Conservation (phyloP, 2,888 invertebrate species). For the Noctua fimbriata region DNA sequence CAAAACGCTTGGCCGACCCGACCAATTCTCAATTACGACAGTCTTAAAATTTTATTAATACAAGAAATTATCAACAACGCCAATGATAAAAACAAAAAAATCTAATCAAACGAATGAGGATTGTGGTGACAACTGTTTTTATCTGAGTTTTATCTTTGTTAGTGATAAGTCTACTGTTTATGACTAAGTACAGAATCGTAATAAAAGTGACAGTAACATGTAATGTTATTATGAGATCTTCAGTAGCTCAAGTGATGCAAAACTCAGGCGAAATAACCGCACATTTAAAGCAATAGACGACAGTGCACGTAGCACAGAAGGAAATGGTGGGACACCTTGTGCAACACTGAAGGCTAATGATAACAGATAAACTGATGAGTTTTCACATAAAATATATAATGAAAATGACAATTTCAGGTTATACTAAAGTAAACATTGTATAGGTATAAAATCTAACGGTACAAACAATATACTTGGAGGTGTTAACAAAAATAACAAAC, state of each 20-base stretch:
- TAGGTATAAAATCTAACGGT: not conserved
- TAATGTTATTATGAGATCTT: constrained; percentile 7
- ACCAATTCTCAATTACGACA: constrained; percentile 1
- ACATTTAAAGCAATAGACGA: not conserved
- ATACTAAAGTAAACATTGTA: not conserved
- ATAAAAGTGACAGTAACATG: not conserved
- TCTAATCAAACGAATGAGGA: constrained; percentile 38
- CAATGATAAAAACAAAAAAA: constrained; percentile 32
- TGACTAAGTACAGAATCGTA: constrained; percentile 17
- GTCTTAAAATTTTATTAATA: constrained; percentile 1
- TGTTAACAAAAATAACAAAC: not conserved
- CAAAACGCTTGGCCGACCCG: not conserved
- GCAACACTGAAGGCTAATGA: not conserved
- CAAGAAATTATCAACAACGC: constrained; percentile 3
- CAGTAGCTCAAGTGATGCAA: not conserved
- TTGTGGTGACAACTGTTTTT: constrained; percentile 25
- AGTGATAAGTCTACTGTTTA: constrained; percentile 45
- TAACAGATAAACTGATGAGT: not conserved
- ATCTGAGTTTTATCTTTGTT: constrained; percentile 47
- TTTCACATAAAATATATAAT: not conserved
- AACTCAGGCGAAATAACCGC: not conserved
- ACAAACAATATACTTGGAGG: not conserved
- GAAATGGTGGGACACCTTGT: too few species aligned
- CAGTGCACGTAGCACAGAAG: not conserved
- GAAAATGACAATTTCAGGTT: not conserved